These are phyloP conservation scores for Sardinella longiceps DNA, from an alignment of 2,797 vertebrate species.

Conservation along the genomic window DNA sequence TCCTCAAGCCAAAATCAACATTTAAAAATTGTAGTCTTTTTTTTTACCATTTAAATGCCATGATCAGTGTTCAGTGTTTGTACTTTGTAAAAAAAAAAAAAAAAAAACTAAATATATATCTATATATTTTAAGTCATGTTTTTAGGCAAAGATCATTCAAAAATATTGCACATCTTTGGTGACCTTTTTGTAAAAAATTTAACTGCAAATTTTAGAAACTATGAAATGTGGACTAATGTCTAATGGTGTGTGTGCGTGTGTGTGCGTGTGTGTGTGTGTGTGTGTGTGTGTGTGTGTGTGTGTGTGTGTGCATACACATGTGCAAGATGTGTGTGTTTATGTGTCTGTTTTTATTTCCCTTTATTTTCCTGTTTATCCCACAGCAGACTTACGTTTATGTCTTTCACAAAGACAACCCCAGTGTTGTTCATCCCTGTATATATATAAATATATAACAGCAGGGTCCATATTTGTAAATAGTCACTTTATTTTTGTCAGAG, in stretches of 20 bases:
- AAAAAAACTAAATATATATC: no score
- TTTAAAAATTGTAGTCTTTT: not conserved
- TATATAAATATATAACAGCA: constrained; percentile 90
- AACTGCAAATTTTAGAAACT: not conserved
- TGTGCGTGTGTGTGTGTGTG: constrained; percentile 25
- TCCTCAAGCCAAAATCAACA: constrained; percentile 3
- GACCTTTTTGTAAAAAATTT: not conserved
- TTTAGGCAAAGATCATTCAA: constrained; percentile 16
- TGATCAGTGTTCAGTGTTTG: not conserved
- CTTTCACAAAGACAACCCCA: constrained; percentile 93
- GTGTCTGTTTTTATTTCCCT: constrained; percentile 35
- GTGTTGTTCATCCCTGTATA: constrained; percentile 91
- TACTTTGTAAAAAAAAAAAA: constrained; percentile 6
- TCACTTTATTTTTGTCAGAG: constrained; percentile 88
- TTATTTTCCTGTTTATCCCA: constrained; percentile 46
- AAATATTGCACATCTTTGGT: constrained; percentile 19
- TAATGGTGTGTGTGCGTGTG: constrained; percentile 25
- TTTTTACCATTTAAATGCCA: constrained; percentile 10
- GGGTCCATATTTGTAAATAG: constrained; percentile 86
- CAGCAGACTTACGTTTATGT: constrained; percentile 90
- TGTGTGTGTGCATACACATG: constrained; percentile 30
- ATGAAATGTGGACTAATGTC: constrained; percentile 42
- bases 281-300: not conserved
- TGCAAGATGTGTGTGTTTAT: constrained; percentile 27
- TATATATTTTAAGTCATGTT: constrained; percentile 7